These are phyloP conservation scores for Halcyon senegalensis DNA, from an alignment of 2,113 vertebrate species.

Conservation along the genomic window DNA sequence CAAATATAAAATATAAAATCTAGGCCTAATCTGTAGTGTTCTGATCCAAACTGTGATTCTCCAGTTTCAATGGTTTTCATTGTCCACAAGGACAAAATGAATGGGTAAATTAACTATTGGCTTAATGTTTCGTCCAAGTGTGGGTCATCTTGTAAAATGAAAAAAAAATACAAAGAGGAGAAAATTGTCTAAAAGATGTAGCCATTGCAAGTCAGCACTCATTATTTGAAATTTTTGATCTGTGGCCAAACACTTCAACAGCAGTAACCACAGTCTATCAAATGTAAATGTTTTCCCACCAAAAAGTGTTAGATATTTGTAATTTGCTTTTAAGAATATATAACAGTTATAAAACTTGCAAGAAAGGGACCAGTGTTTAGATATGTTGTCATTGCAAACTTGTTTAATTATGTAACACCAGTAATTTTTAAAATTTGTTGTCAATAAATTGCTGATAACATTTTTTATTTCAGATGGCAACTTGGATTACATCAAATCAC, in stretches of 20 bases:
- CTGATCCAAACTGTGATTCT: neutral
- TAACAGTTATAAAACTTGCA: neutral
- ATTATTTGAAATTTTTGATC: neutral
- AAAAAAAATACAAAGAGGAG: neutral
- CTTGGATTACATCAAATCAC: neutral
- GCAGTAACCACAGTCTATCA: neutral
- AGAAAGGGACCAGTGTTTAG: neutral
- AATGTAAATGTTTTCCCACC: neutral
- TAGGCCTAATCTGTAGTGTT: neutral
- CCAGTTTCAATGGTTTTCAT: neutral
- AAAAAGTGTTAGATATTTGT: neutral
- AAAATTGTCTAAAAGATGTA: neutral
- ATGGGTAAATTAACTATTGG: neutral
- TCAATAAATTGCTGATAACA: neutral
- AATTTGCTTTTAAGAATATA: neutral
- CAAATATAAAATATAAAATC: conserved; percentile 40
- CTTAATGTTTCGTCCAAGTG: neutral
- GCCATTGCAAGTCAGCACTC: neutral
- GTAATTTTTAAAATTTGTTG: neutral
- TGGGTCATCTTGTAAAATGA: neutral
- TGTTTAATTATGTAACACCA: neutral
- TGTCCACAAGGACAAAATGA: neutral
- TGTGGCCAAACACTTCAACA: neutral
- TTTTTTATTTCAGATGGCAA: neutral
- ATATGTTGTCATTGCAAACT: neutral